phyloP scores from a whole-genome alignment of 1,140 invertebrate genomes.

The Drosophila nasuta region DNA sequence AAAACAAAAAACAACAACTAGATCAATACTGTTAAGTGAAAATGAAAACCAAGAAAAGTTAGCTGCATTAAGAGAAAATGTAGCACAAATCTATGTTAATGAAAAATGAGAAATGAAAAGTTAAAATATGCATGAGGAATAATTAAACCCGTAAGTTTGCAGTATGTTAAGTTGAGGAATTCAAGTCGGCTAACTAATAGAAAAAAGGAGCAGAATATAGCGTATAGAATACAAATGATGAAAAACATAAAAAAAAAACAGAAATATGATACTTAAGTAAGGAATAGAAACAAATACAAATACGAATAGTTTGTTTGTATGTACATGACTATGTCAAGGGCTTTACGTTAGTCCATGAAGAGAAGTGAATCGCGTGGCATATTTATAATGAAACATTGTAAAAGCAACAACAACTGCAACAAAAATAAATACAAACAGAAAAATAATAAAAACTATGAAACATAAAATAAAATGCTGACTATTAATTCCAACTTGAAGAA shows the following conservation, averaged over 20 bases:
- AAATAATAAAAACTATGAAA: conserved; percentile 53
- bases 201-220: conserved; percentile 30
- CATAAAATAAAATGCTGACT: conserved; percentile 9
- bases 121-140: conserved; percentile 71
- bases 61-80: conserved; percentile 22
- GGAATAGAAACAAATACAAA: conserved; percentile 30
- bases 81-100: conserved; percentile 54
- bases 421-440: conserved; percentile 47
- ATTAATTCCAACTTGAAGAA: conserved; percentile 2
- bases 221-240: conserved; percentile 37
- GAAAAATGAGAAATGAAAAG: conserved; percentile 26
- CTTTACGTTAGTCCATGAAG: conserved; percentile 56
- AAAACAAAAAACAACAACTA: conserved; percentile 59
- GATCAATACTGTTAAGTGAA: conserved; percentile 58
- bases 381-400: conserved; percentile 78
- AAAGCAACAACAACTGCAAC: conserved; percentile 37
- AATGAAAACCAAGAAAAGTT: background rate
- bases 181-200: conserved; percentile 54
- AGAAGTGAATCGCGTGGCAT: conserved; percentile 39
- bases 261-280: conserved; percentile 51
- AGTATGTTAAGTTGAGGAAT: conserved; percentile 50
- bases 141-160: conserved; percentile 35
- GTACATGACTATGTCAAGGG: conserved; percentile 50
- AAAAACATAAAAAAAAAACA: conserved; percentile 10
- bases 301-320: conserved; percentile 29